Conservation (phyloP, 2,888 invertebrate species). For the Watsonalla cultraria region DNA sequence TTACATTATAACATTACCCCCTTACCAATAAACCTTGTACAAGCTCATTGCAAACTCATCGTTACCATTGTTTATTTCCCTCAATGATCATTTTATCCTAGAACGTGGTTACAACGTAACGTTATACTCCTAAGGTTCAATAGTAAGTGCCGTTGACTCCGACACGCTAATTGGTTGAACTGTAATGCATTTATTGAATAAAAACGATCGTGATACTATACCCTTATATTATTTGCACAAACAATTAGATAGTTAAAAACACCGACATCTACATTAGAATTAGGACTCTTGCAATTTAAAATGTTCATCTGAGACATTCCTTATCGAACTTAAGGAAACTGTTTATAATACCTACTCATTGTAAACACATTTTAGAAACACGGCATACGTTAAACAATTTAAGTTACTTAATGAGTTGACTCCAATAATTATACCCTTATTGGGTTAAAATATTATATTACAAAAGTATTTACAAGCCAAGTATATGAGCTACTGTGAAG, state of each 20-base stretch:
- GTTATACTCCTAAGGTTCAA: too few species aligned
- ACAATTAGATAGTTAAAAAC: neutral
- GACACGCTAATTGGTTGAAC: too few species aligned
- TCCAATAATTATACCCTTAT: neutral
- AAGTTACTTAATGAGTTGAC: neutral
- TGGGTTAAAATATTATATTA: neutral
- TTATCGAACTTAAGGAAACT: neutral
- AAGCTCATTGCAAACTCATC: too few species aligned
- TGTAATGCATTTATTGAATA: too few species aligned
- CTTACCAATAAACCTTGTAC: neutral
- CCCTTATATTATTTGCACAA: neutral
- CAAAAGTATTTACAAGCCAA: constrained; percentile 1
- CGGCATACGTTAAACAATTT: neutral
- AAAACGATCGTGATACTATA: neutral
- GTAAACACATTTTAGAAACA: neutral
- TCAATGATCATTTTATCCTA: too few species aligned
- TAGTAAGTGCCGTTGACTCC: too few species aligned
- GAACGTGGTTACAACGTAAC: too few species aligned
- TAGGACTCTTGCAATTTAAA: neutral
- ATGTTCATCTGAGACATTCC: neutral
- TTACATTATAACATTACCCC: neutral
- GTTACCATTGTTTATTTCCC: too few species aligned
- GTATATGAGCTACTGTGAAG: neutral
- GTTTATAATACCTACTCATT: neutral
- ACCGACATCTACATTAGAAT: neutral